Evolutionary conservation across 2,113 vertebrate genomes (phyloP), one percentile per base, ranked within the genome.

Genomic region (Nothocercus julius): DNA sequence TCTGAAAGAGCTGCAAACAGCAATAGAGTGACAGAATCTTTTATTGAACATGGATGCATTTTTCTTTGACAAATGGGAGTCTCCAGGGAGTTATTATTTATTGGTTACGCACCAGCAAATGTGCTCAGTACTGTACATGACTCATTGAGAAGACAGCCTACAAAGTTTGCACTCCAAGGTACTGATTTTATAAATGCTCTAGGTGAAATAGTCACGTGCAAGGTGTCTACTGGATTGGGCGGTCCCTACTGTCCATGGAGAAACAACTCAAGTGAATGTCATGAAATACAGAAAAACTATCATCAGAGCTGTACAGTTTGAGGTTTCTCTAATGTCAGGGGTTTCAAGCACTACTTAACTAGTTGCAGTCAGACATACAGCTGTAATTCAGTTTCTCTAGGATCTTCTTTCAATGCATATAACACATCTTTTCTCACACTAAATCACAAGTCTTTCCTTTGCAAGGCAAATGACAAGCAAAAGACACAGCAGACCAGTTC

Each of bases 1-100:
- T 86, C 80, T 49, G 51, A 91, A 87, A 94, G 79, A 78, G 79
- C 92, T 89, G 82, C 90, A 94, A 91, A 95, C 72, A 95, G 92
- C 62, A 79, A 56, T 20, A 89, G 80, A 91, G 62, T 58, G 80
- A 88, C 86, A 94, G 93, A 82, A 68, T 87, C 49, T 94, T 93
- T 97, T 88, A 45, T 4, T 94, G 82, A 93, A 95, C 59, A 77
- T n/a, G 28, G 86, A 90, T 80, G 66, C 40, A 21, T 90, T 96
- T 95, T 94, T 70, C 36, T 79, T 59, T 89, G 88, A 90, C 77
- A 90, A 92, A 93, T 85, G 81, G 47, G 67, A 88, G 72, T 61
- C 91, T 87, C 87, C 20, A 34, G 64, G 66, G 75, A 61, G n/a
- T 89, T 89, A 32, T 27, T 87, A 88, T 95, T 91, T 94, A 90